A percentile compares a stretch with the other conserved stretches of the same genome.
These are phyloP conservation scores for Sepiola atlantica DNA, from an alignment of 2,888 invertebrate species.

Conservation along the genomic window DNA sequence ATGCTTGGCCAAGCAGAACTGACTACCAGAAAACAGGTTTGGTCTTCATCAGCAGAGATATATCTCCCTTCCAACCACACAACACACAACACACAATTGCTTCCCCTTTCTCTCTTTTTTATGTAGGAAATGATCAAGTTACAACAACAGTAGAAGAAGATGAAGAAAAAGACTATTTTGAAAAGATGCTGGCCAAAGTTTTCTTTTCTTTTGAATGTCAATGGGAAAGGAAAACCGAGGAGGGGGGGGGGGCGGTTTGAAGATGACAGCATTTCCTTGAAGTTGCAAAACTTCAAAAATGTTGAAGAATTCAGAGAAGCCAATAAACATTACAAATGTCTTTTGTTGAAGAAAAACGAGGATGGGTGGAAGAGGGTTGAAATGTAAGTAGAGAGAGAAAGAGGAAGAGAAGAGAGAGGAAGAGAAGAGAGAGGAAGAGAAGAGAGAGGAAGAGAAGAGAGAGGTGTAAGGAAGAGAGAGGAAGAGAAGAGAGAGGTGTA, in stretches of 20 bases:
- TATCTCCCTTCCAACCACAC: not conserved
- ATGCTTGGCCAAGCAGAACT: constrained; percentile 8
- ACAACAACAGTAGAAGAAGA: not conserved
- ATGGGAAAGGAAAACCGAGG: not conserved
- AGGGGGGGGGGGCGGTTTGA: not conserved
- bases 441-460: not conserved
- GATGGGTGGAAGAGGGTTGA: no score
- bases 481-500: not conserved
- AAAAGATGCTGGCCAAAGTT: constrained; percentile 6
- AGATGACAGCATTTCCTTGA: not conserved
- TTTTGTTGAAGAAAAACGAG: not conserved
- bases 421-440: not conserved
- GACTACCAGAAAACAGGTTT: constrained; percentile 1
- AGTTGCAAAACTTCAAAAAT: not conserved
- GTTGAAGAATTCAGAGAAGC: not conserved
- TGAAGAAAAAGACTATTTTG: not conserved
- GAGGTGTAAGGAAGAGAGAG: not conserved
- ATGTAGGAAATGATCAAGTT: not conserved
- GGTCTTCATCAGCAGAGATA: not conserved
- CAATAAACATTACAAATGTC: not conserved
- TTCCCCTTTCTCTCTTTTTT: not conserved
- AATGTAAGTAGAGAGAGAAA: not conserved
- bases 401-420: not conserved
- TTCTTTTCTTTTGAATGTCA: constrained; percentile 24
- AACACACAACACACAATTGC: not conserved